Base-by-base conservation (phyloP, 2,113 vertebrate genomes). In the Epinephelus moara region DNA sequence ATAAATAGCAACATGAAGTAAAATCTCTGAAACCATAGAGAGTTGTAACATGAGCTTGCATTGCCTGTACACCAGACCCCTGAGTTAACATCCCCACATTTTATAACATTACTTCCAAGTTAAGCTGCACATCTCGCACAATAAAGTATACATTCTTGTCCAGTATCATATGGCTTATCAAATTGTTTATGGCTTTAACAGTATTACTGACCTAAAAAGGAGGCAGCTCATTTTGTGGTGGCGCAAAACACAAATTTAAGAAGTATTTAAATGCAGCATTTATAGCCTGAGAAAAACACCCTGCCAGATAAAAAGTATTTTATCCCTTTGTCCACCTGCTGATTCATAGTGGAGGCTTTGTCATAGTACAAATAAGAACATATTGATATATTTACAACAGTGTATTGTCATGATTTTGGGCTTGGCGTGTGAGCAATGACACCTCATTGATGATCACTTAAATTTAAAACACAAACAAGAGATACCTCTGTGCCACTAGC, bases 1-100 rank as follows among this genome's bases (percentile, higher is more conserved):
- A 91, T 86, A 92, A 90, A 93, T 90, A 89, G 60, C 23, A 67
- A 53, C n/a, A 88, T 42, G 13, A 80, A 75, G 12, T 81, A 50
- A 86, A 83, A 81, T 25, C 1, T 56, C 4, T 71, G 3, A 72
- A 62, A 72, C 15, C 79, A 23, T 1, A 75, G 7, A 49, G 4
- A 72, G 27, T 67, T 76, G 77, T 80, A 76, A 71, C 49, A 75
- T 33, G 33, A 50, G 30, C 12, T 60, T 53, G n/a, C 19, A 75
- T 17, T 78, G 40, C 15, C 49, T 62, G 7, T 50, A 73, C 19
- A 80, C 25, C 40, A 56, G 30, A 78, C 78, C 45, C 82, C 86
- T 88, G 85, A 93, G 85, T 75, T 53, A 3, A 60, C 19, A 81
- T 66, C 30, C 5, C 55, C n/a, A 72, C 25, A 66, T 61, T 76